A percentile compares a stretch with the other conserved stretches of the same genome.
phyloP scores from a whole-genome alignment of 2,888 invertebrate genomes.

The Apodemia zela region DNA sequence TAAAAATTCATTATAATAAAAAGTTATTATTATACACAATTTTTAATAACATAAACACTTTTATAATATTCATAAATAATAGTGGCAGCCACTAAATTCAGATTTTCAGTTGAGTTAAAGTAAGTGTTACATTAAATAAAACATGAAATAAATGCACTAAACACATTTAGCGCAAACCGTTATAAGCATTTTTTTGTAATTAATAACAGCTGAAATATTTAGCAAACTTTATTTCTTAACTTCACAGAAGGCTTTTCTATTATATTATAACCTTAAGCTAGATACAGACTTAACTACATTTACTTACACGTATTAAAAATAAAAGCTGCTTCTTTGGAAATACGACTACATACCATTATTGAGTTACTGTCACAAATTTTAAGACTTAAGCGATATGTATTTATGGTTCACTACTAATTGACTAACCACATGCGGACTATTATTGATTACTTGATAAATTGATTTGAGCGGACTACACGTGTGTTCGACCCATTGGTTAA shows the following conservation, averaged over 20 bases:
- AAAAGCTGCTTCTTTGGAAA: conserved; percentile 73
- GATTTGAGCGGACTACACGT: conserved; percentile 15
- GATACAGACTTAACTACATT: conserved; percentile 50
- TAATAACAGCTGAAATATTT: background rate
- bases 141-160: background rate
- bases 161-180: background rate
- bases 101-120: background rate
- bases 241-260: conserved; percentile 37
- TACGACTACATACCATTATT: conserved; percentile 40
- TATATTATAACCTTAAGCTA: conserved; percentile 43
- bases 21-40: no score
- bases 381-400: conserved; percentile 75
- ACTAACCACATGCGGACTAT: conserved; percentile 39
- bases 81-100: background rate
- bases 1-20: no score
- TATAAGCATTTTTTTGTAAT: background rate
- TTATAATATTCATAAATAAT: no score
- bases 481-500: background rate
- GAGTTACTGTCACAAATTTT: conserved; percentile 65
- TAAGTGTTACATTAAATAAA: background rate
- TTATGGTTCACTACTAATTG: conserved; percentile 36
- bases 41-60: no score
- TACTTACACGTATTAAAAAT: conserved; percentile 56
- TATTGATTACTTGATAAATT: conserved; percentile 31
- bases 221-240: conserved; percentile 20